Evolutionary conservation across 92 coral and sea anemone genomes (phyloP), one percentile per base, ranked within the genome.

Genomic region (Actinostola sp.): DNA sequence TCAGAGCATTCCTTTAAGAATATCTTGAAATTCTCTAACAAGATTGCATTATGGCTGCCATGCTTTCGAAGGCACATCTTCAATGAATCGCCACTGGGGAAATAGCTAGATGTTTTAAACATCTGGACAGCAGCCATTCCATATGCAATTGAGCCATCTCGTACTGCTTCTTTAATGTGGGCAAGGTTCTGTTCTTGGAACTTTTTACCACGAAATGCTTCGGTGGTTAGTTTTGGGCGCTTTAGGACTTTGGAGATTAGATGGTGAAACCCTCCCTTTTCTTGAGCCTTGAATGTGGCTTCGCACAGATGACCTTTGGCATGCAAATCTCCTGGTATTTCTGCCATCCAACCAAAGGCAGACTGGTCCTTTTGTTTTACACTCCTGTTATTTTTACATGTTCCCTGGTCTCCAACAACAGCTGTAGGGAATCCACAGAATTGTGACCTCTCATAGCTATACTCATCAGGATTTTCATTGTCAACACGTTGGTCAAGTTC

Each of bases 291-390:
- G 29, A 63, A 72, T 20, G 65, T 41, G 0, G 82, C 82, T 72
- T 85, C 90, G 54, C 67, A 81, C 31, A 86, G 62, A 42, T 86
- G 56, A 1, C 90, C 90, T 38, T 80, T 74, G 38, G 82, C 46
- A 55, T 86, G 86, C 26, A 86, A 38, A 49, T 75, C 90, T 11
- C 86, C 86, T 36, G 86, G 86, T 2, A 80, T 60, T 27, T 65
- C 66, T 2, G 78, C 82, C 1, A 49, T 43, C 90, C 83, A 80
- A 2, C 59, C 29, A 44, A 42, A 80, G 5, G 90, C 82, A 0
- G 66, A 34, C 45, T 62, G 68, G 68, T 62, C 68, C 42, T 62
- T 62, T 12, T 62, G 68, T 26, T 62, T 62, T 11, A 62, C 41
- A 51, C 66, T 54, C 28, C 76, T 44, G 63, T 71, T 71, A 30